Base-by-base conservation (phyloP, 1,140 invertebrate species). In the Calliopsis andreniformis region DNA sequence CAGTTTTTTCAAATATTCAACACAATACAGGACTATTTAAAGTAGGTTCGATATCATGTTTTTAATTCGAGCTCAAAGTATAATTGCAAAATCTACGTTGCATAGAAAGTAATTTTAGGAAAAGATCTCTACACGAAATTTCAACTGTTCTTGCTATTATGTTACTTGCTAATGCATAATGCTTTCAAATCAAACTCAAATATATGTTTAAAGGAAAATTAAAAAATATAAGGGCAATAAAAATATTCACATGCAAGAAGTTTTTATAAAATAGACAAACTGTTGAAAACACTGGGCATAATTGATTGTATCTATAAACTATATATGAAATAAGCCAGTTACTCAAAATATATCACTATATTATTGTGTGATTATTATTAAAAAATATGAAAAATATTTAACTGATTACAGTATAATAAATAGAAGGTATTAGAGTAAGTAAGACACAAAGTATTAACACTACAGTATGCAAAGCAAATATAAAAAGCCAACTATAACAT, bases 121-220 rank as follows among this genome's bases (percentile, higher is more conserved):
- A 35, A 63, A 23, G 16, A 59, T 78, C 47, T 70, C 47, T 59
- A 73, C 42, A 49, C 68, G 23, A 76, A 73, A 71, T 68, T 82
- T 78, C 63, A 82, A 89, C 86, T 89, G 87, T 89, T 89, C 67
- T 88, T 89, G 87, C 88, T 89, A 89, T 87, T 80, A 30, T 68
- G 56, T 80, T 82, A 58, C 70, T 79, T 72, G 69, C 73, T 80
- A 79, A 6, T 68, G 61, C 53, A 58, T 58, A 69, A 47, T 76
- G 58, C 58, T 76, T 69, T 73, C 35, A 39, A 47, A 75, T 66
- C 18, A 70, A 20, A 70, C 43, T 61, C 14, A 16, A 67, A 25
- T 61, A 58, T 25, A 51, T 39, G 49, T 55, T 63, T 32, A 16
- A 18, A 63, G 20, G 43, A 56, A 67, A 82, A 71, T 56, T 61